Evolutionary conservation across 2,113 vertebrate species (phyloP), one percentile per base, ranked within the genome.

Genomic region (Nibea coibor): DNA sequence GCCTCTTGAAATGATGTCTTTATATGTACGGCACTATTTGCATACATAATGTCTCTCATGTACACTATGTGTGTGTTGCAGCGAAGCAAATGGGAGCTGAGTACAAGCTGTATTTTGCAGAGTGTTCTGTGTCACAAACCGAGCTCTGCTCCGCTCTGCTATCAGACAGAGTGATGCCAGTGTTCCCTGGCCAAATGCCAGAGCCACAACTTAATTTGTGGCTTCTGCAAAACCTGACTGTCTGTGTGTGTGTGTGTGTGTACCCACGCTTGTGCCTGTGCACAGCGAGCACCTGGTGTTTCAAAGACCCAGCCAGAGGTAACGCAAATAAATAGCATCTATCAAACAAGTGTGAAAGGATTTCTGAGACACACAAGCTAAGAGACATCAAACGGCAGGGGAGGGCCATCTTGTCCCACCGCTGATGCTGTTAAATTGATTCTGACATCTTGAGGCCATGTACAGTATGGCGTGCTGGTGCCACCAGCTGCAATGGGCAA

Each of bases 401-500:
- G 76, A 80, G 77, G 59, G 68, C 57, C 68, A 83, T 89, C 84
- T 79, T 84, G 59, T 84, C 50, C 78, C 51, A 39, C 74, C 78
- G 42, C 75, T 70, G 78, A 75, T 83, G 84, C 75, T 85, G 81
- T 87, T 84, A 86, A 90, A 92, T 91, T 82, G 70, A 90, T 88
- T 93, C 68, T 87, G 92, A 91, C 93, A 89, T 91, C 75, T 85
- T 64, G 42, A 68, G 66, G 72, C 71, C 67, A 48, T 45, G 35
- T 39, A 39, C 35, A 39, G 51, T 76, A 58, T 50, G 24, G 53
- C 65, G 26, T 24, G 68, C 17, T 28, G 56, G 75, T 65, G 75
- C 85, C 81, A 74, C 65, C 70, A 84, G 51, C 59, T 72, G 70
- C 73, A 77, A 68, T 65, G 39, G 75, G 69, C 19, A 72, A 92